phyloP scores from a whole-genome alignment of 2,888 invertebrate genomes.

The Philonicus albiceps region DNA sequence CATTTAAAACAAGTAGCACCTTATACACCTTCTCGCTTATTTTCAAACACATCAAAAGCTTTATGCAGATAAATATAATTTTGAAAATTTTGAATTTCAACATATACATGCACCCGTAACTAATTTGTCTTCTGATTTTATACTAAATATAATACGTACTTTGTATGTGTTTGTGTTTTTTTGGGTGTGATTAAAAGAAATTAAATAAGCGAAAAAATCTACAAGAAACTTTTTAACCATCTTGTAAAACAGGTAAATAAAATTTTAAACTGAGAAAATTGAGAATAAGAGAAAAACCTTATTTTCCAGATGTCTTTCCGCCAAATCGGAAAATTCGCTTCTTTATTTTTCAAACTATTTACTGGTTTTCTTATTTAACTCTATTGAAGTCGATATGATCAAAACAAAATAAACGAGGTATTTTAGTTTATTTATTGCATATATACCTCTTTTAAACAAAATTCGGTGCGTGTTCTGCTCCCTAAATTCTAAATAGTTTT shows the following conservation, averaged over 20 bases:
- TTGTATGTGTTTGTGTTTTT: constrained; percentile 22
- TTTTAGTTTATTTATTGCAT: not conserved
- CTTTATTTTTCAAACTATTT: not conserved
- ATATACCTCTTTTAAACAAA: not conserved
- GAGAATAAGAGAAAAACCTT: not conserved
- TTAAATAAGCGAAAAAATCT: constrained; percentile 33
- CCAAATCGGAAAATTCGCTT: not conserved
- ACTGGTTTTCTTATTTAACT: not conserved
- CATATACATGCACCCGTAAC: constrained; percentile 14
- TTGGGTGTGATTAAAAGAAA: constrained; percentile 5
- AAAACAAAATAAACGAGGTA: not conserved
- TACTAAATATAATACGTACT: not conserved
- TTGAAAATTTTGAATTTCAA: not conserved
- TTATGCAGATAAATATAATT: not conserved
- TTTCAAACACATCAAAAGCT: constrained; percentile 12
- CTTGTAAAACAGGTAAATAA: not conserved
- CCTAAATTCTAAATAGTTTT: no score
- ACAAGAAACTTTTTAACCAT: constrained; percentile 7
- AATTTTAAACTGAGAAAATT: not conserved
- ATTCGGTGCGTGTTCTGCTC: no score
- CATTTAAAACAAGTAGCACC: not conserved
- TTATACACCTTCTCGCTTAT: constrained; percentile 37
- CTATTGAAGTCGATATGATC: not conserved
- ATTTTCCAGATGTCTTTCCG: not conserved
- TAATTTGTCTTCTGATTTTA: not conserved